Evolutionary conservation across 2,113 vertebrate genomes (phyloP), one percentile per base, ranked within the genome.

Genomic region (Spizaetus ornatus): DNA sequence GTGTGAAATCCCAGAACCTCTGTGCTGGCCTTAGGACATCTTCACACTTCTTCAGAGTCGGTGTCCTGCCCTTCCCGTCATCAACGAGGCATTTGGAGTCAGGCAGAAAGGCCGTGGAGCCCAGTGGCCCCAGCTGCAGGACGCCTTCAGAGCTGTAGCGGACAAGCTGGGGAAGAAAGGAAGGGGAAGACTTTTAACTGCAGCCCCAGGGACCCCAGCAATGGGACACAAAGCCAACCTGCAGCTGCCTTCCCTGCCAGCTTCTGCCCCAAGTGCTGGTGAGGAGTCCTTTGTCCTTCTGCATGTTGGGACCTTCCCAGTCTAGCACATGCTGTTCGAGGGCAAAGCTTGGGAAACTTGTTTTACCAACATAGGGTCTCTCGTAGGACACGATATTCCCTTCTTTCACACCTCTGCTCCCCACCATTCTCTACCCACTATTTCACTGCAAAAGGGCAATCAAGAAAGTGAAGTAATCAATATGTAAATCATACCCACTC

Each of bases 71-170:
- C 97, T 98, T 99, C 67, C 99, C 99, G 0, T 99, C 99, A 0
- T 99, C 99, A 8, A 99, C 96, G 19, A 99, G 99, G 91, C 99
- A 99, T 98, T 99, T 99, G 40, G 99, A 99, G 97, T 99, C 99
- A 0, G 99, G 99, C 95, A 99, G 98, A 73, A 99, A 99, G 61
- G 99, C 99, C 0, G 99, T 99, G 11, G 99, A 99, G 83, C 99
- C 99, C 97, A 99, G 97, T 0, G 99, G 99, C 23, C 99, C 99
- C 32, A 99, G 97, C 98, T 99, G 99, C 79, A 99, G 98, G 47
- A 99, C 98, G 0, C 99, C 99, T 25, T 99, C 99, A 0, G 98
- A 98, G 29, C 99, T 99, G 97, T 99, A 99, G 56, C 99, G 98
- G 32, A 99, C 99, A 3, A 99, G 98, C 99, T 99, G 96, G 12